Evolutionary conservation across 2,113 vertebrate species (phyloP).

Genomic region (Mormyrus iriodes): DNA sequence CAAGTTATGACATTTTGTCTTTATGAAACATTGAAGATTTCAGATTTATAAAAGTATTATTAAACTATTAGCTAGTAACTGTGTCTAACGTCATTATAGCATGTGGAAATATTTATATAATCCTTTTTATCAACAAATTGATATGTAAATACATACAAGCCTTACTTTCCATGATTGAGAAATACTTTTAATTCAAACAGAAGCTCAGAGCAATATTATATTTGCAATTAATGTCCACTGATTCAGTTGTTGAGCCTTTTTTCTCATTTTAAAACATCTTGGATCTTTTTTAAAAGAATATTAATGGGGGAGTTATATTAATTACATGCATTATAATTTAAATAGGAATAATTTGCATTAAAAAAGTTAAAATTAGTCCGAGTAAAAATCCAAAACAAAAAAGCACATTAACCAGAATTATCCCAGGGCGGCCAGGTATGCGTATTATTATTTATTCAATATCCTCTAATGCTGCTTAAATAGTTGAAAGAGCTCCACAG

Average conservation of each 20-base stretch:
- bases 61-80: background rate
- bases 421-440: background rate
- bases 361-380: background rate
- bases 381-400: background rate
- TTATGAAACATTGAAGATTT: background rate
- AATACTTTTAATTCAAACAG: background rate
- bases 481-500: background rate
- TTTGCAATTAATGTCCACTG: background rate
- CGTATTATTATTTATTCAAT: background rate
- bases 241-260: background rate
- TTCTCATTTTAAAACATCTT: background rate
- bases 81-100: too few relatives aligned
- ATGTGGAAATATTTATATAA: background rate
- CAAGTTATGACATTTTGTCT: background rate
- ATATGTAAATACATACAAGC: background rate
- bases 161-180: background rate
- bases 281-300: background rate
- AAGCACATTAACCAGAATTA: background rate
- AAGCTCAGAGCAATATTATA: background rate
- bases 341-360: background rate
- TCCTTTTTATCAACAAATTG: background rate
- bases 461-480: background rate
- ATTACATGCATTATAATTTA: background rate
- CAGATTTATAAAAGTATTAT: background rate
- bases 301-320: background rate